These are phyloP conservation scores for Limnephilus marmoratus DNA, from an alignment of 2,888 invertebrate species.

Conservation along the genomic window DNA sequence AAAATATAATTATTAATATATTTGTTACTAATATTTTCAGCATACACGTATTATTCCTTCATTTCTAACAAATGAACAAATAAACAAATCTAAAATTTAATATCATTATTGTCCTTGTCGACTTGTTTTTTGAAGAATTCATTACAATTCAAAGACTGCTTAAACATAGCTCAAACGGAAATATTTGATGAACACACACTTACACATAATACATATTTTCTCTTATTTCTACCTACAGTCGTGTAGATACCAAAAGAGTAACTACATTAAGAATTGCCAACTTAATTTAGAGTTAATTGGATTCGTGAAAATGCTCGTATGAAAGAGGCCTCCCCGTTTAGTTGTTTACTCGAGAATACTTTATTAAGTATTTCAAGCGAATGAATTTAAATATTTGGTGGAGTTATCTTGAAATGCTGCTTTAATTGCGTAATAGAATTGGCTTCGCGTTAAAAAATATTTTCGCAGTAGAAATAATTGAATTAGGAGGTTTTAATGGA, in stretches of 20 bases:
- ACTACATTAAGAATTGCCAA: slow-evolving; percentile 21
- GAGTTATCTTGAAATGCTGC: not conserved
- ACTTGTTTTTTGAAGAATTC: not conserved
- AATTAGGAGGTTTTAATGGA: not conserved
- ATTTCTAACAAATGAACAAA: no score
- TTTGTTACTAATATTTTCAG: not conserved
- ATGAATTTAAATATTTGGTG: not conserved
- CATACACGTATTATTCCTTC: no score
- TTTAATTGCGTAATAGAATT: not conserved
- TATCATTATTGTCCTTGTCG: not conserved
- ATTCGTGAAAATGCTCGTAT: not conserved
- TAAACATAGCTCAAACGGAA: not conserved
- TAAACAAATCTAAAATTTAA: not conserved
- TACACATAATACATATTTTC: not conserved
- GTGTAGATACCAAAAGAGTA: not conserved
- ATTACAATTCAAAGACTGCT: not conserved
- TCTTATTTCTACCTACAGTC: not conserved
- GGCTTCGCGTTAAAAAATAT: not conserved
- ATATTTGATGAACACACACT: not conserved
- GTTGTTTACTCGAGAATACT: slow-evolving; percentile 22
- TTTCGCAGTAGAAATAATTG: not conserved
- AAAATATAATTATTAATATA: no score
- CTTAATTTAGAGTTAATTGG: not conserved
- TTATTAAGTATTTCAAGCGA: slow-evolving; percentile 7
- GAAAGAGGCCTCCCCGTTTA: not conserved